Percentiles rank a stretch among this genome's conserved stretches.
Evolutionary conservation across 2,113 vertebrate species (phyloP).

Genomic region (Hystrix brachyura): DNA sequence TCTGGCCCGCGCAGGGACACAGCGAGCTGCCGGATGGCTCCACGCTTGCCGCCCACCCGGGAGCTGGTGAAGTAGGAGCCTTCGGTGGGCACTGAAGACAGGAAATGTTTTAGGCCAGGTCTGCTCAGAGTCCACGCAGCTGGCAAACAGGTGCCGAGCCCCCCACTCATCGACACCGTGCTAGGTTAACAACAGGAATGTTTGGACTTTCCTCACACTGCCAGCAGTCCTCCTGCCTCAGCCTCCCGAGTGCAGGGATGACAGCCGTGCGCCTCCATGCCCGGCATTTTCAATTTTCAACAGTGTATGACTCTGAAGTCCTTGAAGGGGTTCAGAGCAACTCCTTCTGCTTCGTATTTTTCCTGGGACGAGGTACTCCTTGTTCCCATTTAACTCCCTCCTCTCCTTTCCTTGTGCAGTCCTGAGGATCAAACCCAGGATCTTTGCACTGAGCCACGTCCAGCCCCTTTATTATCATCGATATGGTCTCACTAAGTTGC

Average conservation of each 20-base stretch:
- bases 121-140: background rate
- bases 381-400: background rate
- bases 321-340: background rate
- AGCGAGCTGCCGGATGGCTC: conserved; percentile 78
- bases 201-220: background rate
- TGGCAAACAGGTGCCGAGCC: background rate
- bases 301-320: background rate
- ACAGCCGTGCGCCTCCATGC: background rate
- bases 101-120: background rate
- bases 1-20: conserved; percentile 78
- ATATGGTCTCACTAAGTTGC: background rate
- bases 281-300: background rate
- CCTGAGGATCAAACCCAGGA: background rate
- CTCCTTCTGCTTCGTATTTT: background rate
- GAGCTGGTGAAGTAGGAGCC: conserved; percentile 90
- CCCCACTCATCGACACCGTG: background rate
- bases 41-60: conserved; percentile 89
- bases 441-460: background rate
- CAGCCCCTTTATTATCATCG: background rate
- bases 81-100: conserved; percentile 82
- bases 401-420: background rate
- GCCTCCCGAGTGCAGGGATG: background rate
- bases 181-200: background rate
- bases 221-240: background rate
- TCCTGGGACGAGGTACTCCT: background rate